Evolutionary conservation across 2,113 vertebrate genomes (phyloP), one percentile per base, ranked within the genome.

Genomic region (Lophochroa leadbeateri): DNA sequence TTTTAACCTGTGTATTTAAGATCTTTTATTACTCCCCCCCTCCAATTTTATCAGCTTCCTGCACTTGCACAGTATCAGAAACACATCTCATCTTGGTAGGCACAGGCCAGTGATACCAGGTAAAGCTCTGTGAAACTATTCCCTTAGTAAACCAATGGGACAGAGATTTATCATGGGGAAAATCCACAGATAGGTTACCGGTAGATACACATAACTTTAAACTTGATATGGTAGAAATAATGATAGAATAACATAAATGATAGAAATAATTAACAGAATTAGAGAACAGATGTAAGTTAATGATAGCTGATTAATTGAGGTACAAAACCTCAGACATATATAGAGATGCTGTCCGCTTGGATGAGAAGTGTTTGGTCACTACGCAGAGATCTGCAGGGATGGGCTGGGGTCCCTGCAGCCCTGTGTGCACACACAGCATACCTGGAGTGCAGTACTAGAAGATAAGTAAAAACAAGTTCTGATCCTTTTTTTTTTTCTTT

Each of bases 201-300:
- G 37, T 27, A 52, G 39, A 50, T 14, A 18, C 9, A 29, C 0
- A 0, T 23, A 74, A 53, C 16, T 43, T 84, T 41, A 47, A 65
- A n/a, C n/a, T 67, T 9, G 13, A 20, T 76, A 27, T 12, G 6
- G 58, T 8, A 43, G 43, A 75, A 91, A 39, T 53, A 60, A 58
- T 31, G 33, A 23, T 35, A 58, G n/a, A 58, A 35, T 58, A 58
- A 41, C 3, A 8, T 35, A 84, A 55, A 47, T 52, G 7, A 58
- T 7, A 46, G 39, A 68, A 92, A 46, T 50, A 60, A 53, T 31
- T 0, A 3, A 29, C 23, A 46, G 50, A 55, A 61, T 44, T 44
- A 43, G 53, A 68, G 35, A 67, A 44, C 29, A 52, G 23, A 25
- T 43, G 4, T 7, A 24, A 47, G 12, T 44, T 39, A 14, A 24